Conservation (phyloP, 1,140 invertebrate species). For the Bombus pascuorum region DNA sequence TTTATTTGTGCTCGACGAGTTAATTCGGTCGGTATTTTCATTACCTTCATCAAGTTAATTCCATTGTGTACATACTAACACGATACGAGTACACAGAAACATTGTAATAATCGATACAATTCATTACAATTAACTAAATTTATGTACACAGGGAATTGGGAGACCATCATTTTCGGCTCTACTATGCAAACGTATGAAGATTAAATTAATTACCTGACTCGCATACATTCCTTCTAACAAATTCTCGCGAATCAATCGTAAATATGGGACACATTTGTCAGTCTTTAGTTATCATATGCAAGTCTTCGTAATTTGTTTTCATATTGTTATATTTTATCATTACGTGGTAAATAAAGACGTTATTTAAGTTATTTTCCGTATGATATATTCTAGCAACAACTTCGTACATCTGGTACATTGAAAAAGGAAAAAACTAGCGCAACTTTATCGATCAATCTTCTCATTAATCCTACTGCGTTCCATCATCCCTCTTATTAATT, state of each 20-base stretch:
- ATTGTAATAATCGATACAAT: background rate
- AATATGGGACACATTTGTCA: too few species aligned
- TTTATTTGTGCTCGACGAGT: background rate
- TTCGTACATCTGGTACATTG: background rate
- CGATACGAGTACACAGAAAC: background rate
- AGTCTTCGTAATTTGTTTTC: too few species aligned
- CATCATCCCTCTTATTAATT: background rate
- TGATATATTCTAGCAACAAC: too few species aligned
- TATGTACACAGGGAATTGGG: background rate
- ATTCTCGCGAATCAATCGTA: too few species aligned
- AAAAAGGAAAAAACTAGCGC: background rate
- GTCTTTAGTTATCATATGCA: too few species aligned
- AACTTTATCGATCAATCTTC: background rate
- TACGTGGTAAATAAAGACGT: too few species aligned
- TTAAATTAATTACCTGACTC: too few species aligned
- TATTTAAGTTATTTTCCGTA: too few species aligned
- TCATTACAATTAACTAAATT: background rate
- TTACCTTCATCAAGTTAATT: background rate
- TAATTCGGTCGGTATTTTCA: background rate
- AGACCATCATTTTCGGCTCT: too few species aligned
- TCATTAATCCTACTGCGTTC: background rate
- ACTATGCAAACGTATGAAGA: too few species aligned
- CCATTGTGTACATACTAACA: background rate
- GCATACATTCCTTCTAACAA: too few species aligned
- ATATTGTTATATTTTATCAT: too few species aligned